These are phyloP conservation scores for Rhagium mordax DNA, from an alignment of 2,888 invertebrate genomes.

Conservation along the genomic window DNA sequence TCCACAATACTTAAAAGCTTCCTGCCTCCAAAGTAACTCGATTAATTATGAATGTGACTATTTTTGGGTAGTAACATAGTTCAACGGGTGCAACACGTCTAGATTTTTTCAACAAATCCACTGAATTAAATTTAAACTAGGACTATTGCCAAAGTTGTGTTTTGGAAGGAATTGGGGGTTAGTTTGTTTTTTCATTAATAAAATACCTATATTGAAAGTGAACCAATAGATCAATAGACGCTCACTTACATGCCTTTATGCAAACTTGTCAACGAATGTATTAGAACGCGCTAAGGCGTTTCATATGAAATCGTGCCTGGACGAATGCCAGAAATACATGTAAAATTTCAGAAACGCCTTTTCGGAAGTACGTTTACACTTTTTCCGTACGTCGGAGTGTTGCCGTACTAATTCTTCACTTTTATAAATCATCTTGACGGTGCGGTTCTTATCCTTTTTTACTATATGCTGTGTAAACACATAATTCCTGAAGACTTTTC, in stretches of 20 bases:
- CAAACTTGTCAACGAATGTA: slow-evolving; percentile 48
- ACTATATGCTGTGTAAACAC: slow-evolving; percentile 7
- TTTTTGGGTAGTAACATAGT: too few species aligned
- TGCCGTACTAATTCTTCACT: neutral
- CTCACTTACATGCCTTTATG: slow-evolving; percentile 48
- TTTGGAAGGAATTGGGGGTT: too few species aligned
- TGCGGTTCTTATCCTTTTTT: neutral
- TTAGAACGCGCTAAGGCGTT: slow-evolving; percentile 39
- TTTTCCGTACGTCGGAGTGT: neutral
- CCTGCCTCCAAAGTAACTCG: too few species aligned
- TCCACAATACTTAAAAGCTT: too few species aligned
- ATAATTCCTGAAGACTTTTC: slow-evolving; percentile 3
- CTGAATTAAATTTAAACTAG: too few species aligned
- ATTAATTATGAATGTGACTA: too few species aligned
- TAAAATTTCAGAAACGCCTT: neutral
- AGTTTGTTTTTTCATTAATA: too few species aligned
- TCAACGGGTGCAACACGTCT: too few species aligned
- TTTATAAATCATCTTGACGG: neutral
- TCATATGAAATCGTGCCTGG: slow-evolving; percentile 23
- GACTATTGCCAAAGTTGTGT: too few species aligned
- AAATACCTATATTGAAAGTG: too few species aligned
- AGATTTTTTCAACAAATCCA: too few species aligned
- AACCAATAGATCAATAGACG: slow-evolving; percentile 46
- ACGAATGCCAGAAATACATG: slow-evolving; percentile 26
- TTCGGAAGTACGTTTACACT: neutral